Base-by-base conservation (phyloP, 2,888 invertebrate species). In the Anthrax anthrax region DNA sequence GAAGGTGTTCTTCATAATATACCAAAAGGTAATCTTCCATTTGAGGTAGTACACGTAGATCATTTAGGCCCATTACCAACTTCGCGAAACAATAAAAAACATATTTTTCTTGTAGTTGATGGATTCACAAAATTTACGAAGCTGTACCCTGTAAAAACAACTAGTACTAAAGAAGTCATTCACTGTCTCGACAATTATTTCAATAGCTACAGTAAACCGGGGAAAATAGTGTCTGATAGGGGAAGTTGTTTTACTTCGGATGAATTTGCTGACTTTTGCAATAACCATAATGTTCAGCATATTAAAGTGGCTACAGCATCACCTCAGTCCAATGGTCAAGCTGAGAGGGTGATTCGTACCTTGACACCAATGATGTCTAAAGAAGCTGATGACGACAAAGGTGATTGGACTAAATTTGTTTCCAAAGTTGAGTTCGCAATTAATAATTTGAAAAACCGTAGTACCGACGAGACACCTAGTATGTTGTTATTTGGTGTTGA, bases 201-300 rank as follows among this genome's bases (percentile, higher is more conserved):
- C 36, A 17, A n/a, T 29, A 43, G 16, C 18, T 43, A 43, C n/a
- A 43, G 43, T 43, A 34, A 36, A 43, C 47, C 58, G 29, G 46
- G 59, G 10, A 47, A 57, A 8, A 49, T 65, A 8, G 57, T 66
- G 5, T 56, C 58, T 2, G 65, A 68, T 47, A 49, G 60, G 34
- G 64, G 65, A n/a, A 55, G 58, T 18, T 55, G 57, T 10, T 67
- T 63, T 46, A 66, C 64, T 0, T 56, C 60, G 3, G 52, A 55
- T 16, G 38, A 44, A 6, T 67, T 66, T 46, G 44, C 52, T 38
- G 41, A 47, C 5, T 60, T 57, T 45, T 62, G 60, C 46, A 39
- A 47, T 6, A 52, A 58, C 18, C 50, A 57, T 38, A 40, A 37
- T n/a, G 17, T 50, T 3, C 19, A 43, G 1, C 43, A 43, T 12